Evolutionary conservation across 2,113 vertebrate species (phyloP).

Genomic region (Cichladusa arquata): DNA sequence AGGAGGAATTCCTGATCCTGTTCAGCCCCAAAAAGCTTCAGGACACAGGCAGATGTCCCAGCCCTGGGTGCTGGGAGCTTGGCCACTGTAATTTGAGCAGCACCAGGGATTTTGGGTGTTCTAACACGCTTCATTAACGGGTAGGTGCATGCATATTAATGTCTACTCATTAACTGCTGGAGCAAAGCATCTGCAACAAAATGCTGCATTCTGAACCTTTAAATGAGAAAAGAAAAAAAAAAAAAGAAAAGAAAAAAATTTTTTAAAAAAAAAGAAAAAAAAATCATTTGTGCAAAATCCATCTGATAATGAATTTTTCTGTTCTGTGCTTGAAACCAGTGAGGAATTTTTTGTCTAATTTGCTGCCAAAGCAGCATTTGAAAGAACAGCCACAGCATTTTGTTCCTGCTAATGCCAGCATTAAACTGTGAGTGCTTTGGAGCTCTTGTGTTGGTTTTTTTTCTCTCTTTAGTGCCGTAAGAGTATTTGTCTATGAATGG

Average conservation of each 20-base stretch:
- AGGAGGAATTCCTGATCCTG: background rate
- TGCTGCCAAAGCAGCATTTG: conserved; percentile 16
- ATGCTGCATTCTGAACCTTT: background rate
- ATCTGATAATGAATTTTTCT: background rate
- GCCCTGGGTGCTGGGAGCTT: background rate
- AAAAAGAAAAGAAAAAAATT: background rate
- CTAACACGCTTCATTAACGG: conserved; percentile 25
- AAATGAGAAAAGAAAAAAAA: background rate
- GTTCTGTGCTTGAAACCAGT: background rate
- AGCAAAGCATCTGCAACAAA: conserved; percentile 6
- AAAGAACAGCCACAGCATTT: conserved; percentile 11
- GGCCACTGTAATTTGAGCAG: background rate
- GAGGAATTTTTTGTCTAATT: background rate
- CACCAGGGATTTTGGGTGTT: background rate
- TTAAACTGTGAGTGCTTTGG: conserved; percentile 55
- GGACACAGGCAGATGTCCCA: background rate
- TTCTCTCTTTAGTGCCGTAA: conserved; percentile 25
- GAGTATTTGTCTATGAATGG: conserved; percentile 67
- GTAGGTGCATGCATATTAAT: conserved; percentile 63
- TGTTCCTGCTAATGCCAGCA: conserved; percentile 46
- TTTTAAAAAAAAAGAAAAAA: no score
- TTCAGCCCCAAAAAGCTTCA: background rate
- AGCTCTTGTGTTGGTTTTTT: conserved; percentile 12
- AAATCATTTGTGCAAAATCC: background rate
- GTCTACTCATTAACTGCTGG: conserved; percentile 57